These are phyloP conservation scores for Uropsilus gracilis DNA, from an alignment of 2,113 vertebrate species.

Conservation along the genomic window DNA sequence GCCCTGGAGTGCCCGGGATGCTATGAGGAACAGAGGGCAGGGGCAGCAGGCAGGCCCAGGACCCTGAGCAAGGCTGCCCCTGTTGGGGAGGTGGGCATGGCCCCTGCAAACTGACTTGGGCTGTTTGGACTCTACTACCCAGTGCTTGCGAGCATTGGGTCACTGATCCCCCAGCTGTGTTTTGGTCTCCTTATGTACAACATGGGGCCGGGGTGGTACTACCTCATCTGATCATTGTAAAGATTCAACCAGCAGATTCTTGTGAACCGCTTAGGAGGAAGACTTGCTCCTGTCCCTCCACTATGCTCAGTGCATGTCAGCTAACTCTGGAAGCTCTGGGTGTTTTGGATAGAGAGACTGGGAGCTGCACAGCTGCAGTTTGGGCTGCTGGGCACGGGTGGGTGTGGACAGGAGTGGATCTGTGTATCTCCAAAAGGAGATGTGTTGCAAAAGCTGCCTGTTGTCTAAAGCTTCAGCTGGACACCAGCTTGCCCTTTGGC, in stretches of 20 bases:
- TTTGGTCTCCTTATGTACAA: background rate
- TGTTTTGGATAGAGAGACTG: background rate
- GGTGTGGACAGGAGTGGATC: rapidly evolving
- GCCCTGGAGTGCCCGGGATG: too few relatives aligned
- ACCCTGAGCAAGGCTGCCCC: background rate
- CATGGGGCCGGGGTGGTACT: background rate
- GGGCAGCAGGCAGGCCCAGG: too few relatives aligned
- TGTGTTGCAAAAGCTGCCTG: background rate
- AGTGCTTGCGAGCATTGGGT: background rate
- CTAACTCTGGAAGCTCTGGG: background rate
- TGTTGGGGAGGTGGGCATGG: background rate
- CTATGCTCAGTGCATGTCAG: background rate
- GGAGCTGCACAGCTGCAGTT: background rate
- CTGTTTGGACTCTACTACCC: background rate
- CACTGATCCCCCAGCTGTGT: too few relatives aligned
- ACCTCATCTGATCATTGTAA: rapidly evolving
- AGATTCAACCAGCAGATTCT: too few relatives aligned
- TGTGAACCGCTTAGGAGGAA: background rate
- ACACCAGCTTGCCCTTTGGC: background rate
- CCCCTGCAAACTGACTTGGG: background rate
- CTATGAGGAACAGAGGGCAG: background rate
- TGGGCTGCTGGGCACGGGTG: rapidly evolving
- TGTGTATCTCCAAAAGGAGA: rapidly evolving
- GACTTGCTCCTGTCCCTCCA: too few relatives aligned
- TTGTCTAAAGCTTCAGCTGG: background rate